Percentiles rank a stretch among this genome's conserved stretches.
These are phyloP conservation scores for Cygnus olor DNA, from an alignment of 2,797 vertebrate species.

Conservation along the genomic window DNA sequence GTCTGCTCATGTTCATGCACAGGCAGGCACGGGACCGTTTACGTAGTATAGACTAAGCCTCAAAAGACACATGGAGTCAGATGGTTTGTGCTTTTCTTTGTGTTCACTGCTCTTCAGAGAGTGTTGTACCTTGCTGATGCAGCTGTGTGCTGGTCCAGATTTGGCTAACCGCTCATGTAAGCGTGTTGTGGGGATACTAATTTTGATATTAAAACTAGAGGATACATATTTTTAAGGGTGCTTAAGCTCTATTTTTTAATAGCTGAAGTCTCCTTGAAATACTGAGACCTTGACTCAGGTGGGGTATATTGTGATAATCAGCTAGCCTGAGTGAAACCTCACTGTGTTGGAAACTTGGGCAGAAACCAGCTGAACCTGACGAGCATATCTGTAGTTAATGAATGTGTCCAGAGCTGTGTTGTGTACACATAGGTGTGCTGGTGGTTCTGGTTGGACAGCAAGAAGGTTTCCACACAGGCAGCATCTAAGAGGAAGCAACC, in stretches of 20 bases:
- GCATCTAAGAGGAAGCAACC: background rate
- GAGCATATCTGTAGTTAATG: background rate
- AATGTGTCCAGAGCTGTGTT: accelerated
- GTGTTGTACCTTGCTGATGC: background rate
- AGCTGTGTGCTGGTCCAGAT: background rate
- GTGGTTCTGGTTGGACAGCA: background rate
- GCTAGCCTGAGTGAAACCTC: background rate
- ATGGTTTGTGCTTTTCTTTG: background rate
- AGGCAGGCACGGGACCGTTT: accelerated
- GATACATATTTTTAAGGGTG: background rate
- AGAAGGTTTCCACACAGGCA: background rate
- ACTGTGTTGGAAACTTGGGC: background rate
- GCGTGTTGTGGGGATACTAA: background rate
- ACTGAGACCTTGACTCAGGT: background rate
- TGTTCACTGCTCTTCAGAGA: background rate
- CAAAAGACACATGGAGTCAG: background rate
- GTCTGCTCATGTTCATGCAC: background rate
- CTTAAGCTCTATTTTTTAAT: background rate
- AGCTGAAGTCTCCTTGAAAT: background rate
- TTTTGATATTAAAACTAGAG: background rate
- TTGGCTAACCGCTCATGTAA: background rate
- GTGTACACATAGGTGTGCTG: background rate
- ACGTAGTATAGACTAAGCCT: background rate
- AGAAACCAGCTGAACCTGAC: background rate
- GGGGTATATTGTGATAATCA: background rate